phyloP scores from a whole-genome alignment of 2,797 vertebrate species.

The Silurus aristotelis region DNA sequence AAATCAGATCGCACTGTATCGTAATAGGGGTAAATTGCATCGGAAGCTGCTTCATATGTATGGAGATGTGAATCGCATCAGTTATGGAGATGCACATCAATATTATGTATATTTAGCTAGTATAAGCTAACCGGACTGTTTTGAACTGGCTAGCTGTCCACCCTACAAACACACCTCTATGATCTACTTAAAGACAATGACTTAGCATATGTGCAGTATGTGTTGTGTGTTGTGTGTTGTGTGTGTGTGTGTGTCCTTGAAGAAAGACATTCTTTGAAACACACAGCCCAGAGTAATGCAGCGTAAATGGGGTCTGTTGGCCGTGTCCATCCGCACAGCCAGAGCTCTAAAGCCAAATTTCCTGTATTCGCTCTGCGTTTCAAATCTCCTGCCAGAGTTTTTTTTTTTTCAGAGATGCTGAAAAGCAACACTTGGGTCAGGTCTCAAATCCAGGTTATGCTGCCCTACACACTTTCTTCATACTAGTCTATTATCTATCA shows the following conservation, averaged over 20 bases:
- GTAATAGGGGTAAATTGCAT: no score
- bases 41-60: no score
- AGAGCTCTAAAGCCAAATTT: neutral
- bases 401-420: neutral
- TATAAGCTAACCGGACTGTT: neutral
- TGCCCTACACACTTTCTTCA: neutral
- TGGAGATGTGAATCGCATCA: no score
- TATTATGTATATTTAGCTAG: no score
- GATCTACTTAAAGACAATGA: neutral
- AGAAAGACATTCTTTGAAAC: conserved; percentile 17
- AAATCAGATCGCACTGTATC: no score
- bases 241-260: neutral
- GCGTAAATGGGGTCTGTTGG: conserved; percentile 10
- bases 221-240: neutral
- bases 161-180: neutral
- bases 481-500: neutral
- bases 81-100: no score
- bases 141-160: neutral
- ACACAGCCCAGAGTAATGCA: conserved; percentile 18
- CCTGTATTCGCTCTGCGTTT: neutral
- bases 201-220: neutral
- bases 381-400: neutral
- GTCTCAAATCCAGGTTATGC: neutral
- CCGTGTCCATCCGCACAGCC: neutral
- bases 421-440: neutral